Percentiles rank a stretch among this genome's conserved stretches.
These are phyloP conservation scores for Tolmerus cingulatus DNA, from an alignment of 2,888 invertebrate species.

Conservation along the genomic window DNA sequence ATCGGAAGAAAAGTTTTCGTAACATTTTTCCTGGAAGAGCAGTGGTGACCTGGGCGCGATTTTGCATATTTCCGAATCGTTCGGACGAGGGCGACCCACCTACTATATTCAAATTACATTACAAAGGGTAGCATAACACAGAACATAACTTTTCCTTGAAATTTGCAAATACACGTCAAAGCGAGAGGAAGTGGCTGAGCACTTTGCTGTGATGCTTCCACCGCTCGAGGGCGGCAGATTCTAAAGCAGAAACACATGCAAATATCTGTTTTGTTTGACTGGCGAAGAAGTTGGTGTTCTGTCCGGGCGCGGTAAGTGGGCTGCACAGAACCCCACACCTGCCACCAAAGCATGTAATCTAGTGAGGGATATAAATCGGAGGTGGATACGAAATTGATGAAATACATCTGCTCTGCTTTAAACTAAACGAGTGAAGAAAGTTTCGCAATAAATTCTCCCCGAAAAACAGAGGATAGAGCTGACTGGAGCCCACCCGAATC, in stretches of 20 bases:
- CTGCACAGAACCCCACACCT: neutral
- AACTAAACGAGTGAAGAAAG: slow-evolving; percentile 49
- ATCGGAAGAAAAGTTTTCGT: slow-evolving; percentile 9
- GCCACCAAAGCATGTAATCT: neutral
- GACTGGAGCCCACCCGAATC: neutral
- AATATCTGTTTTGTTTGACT: slow-evolving; percentile 21
- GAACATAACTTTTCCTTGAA: slow-evolving; percentile 19
- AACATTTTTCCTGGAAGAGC: neutral
- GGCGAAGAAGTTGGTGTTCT: neutral
- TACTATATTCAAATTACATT: slow-evolving; percentile 30
- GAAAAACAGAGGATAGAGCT: neutral
- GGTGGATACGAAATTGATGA: slow-evolving; percentile 49
- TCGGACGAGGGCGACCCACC: neutral
- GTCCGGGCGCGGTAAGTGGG: neutral
- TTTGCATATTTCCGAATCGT: neutral
- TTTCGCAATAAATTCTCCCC: slow-evolving; percentile 48
- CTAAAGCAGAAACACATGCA: neutral
- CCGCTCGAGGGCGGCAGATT: neutral
- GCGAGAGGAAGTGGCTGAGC: neutral
- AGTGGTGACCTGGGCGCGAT: neutral
- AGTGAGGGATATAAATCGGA: slow-evolving; percentile 45
- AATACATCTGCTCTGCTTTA: slow-evolving; percentile 48
- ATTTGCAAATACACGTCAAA: slow-evolving; percentile 34
- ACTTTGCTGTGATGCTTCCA: slow-evolving; percentile 17
- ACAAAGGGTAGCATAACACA: slow-evolving; percentile 21